Evolutionary conservation across 1,140 invertebrate genomes (phyloP).

Genomic region (Pseudachorutes palmiensis): DNA sequence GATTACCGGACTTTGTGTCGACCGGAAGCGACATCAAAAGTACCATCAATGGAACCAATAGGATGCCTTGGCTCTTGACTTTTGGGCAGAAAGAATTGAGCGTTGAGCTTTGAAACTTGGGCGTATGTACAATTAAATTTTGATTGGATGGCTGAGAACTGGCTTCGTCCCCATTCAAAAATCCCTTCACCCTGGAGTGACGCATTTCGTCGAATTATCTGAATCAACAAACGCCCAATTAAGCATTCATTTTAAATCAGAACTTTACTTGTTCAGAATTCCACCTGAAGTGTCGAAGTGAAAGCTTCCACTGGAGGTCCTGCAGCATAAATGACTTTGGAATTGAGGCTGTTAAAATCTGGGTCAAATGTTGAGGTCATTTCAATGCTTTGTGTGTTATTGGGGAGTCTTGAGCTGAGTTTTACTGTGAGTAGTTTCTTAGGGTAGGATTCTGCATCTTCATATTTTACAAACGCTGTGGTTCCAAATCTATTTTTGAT

Average conservation of each 20-base stretch:
- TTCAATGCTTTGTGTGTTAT: slow-evolving; percentile 9
- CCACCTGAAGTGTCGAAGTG: not conserved
- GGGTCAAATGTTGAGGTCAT: slow-evolving; percentile 16
- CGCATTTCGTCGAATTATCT: slow-evolving; percentile 22
- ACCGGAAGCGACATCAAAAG: slow-evolving; percentile 29
- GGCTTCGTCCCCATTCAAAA: slow-evolving; percentile 28
- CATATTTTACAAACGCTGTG: slow-evolving; percentile 9
- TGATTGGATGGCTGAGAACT: slow-evolving; percentile 26
- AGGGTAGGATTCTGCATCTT: not conserved
- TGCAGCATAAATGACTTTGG: not conserved
- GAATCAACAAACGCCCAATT: not conserved
- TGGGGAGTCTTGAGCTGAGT: slow-evolving; percentile 17
- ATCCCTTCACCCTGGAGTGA: slow-evolving; percentile 28
- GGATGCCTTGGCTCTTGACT: not conserved
- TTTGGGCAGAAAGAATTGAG: slow-evolving; percentile 19
- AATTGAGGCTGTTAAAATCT: slow-evolving; percentile 9
- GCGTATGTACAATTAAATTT: slow-evolving; percentile 34
- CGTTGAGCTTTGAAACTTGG: slow-evolving; percentile 18
- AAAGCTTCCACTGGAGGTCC: not conserved
- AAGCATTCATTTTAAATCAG: not conserved
- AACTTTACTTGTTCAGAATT: not conserved
- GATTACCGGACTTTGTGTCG: slow-evolving; percentile 28
- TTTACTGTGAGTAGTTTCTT: slow-evolving; percentile 7
- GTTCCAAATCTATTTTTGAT: slow-evolving; percentile 20
- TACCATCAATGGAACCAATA: slow-evolving; percentile 28